Base-by-base conservation (phyloP, 2,888 invertebrate genomes). In the Thereva nobilitata region DNA sequence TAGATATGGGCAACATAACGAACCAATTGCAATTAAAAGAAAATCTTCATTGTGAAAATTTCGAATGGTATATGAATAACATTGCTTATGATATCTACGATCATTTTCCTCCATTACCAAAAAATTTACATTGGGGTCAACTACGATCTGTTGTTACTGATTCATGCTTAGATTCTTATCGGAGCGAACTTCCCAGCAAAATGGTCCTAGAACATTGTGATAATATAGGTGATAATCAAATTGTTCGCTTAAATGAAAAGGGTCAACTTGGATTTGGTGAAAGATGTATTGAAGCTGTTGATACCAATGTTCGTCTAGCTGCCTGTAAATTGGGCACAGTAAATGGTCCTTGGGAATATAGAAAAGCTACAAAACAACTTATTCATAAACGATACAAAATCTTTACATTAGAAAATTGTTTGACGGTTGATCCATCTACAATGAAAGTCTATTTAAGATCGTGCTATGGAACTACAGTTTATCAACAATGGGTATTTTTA, bases 191-290 rank as follows among this genome's bases (percentile, higher is more conserved):
- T 4, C 97, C 97, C 56, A 91, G 88, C 71, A 87, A 93, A 71
- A 92, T 98, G 83, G 95, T 95, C 68, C 88, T 94, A 9, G 91
- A 93, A 10, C 86, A 89, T 64, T 99, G 98, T 77, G 98, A 99
- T 81, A 96, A 97, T 35, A 89, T 89, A 73, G 97, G 98, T 68
- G 97, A 93, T 77, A 98, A 97, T 83, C 88, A 97, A 86, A 80
- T 97, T 75, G 89, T 96, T 76, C 85, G 98, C 40, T 83, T 98
- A 65, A 99, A 99, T 83, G 89, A 90, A 12, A 91, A 93, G 72
- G 98, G 98, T 0, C 98, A 99, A 81, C 77, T 97, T 55, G 94
- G 95, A 41, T 90, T 95, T 3, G 98, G 98, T 38, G 99, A 99
- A 82, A 87, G 98, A 53, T 99, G 99, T 77, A 87, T 98, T 7